Evolutionary conservation across 1,140 invertebrate genomes (phyloP), one percentile per base, ranked within the genome.

Genomic region (Drosophila gunungcola): DNA sequence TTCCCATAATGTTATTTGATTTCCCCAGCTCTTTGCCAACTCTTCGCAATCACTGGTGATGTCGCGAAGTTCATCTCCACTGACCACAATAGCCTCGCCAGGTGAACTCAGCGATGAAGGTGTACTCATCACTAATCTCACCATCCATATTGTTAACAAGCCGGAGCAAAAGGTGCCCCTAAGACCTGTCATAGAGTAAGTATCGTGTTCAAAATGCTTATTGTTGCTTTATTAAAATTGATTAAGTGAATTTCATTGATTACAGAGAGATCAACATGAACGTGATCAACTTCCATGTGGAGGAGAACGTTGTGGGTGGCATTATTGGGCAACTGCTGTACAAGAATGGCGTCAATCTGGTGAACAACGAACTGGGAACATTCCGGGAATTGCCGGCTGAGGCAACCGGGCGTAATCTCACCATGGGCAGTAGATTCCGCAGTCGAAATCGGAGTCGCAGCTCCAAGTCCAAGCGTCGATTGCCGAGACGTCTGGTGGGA

Each of bases 141-240:
- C 96, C 3, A 95, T 97, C 36, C 96, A 97, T 78, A 95, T 97
- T 12, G 96, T 97, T 0, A 95, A 96, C 86, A 95, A 95, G 0
- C 94, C 96, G 54, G 73, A 68, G 43, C 95, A 95, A 61, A 93
- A 94, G 90, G 94, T 94, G 45, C 86, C 86, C 0, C 29, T 91
- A 7, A 58, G 90, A 93, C 95, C 73, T 93, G 91, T 96, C 42
- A 95, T 95, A 69, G 96, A 95, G 95, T 96, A 93, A 94, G 93
- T 92, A 57, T 60, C 1, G 12, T 58, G 34, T 16, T 32, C 12
- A 49, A n/a, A n/a, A n/a, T n/a, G n/a, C n/a, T n/a, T n/a, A n/a
- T n/a, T n/a, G n/a, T n/a, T n/a, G n/a, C n/a, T n/a, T n/a, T n/a
- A n/a, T n/a, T n/a, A n/a, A n/a, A n/a, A n/a, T n/a, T n/a, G n/a